phyloP scores from a whole-genome alignment of 92 coral and sea anemone genomes.

The Anthopleura xanthogrammica region DNA sequence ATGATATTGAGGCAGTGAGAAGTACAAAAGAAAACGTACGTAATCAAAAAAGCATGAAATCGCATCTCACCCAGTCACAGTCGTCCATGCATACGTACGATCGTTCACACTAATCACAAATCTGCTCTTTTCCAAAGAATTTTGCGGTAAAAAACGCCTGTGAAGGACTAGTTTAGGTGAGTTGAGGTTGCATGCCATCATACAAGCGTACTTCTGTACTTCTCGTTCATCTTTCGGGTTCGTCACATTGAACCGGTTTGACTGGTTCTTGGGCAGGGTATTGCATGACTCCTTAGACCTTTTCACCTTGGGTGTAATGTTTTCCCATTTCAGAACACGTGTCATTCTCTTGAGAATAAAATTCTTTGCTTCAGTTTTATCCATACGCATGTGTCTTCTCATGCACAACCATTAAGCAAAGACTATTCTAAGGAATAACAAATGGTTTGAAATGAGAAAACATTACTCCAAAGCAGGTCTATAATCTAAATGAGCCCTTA shows the following conservation, averaged over 20 bases:
- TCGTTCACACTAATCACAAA: slow-evolving; percentile 6
- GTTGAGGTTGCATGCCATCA: slow-evolving; percentile 4
- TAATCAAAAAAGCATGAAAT: background rate
- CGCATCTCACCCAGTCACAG: background rate
- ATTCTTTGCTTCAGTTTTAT: too few species aligned
- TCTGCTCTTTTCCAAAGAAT: slow-evolving; percentile 5
- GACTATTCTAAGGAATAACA: too few species aligned
- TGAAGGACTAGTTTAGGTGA: slow-evolving; percentile 6
- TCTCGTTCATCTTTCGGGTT: background rate
- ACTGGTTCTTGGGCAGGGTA: background rate
- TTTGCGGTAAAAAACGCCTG: background rate
- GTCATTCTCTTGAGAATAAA: too few species aligned
- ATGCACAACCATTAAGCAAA: too few species aligned
- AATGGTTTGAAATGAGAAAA: too few species aligned
- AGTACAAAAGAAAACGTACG: background rate
- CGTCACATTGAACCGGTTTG: background rate
- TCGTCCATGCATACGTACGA: background rate
- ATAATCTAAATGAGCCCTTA: too few species aligned
- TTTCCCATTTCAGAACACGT: too few species aligned
- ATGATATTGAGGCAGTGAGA: background rate
- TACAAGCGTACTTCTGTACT: background rate
- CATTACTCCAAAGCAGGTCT: too few species aligned
- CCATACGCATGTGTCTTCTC: too few species aligned
- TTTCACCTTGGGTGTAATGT: too few species aligned
- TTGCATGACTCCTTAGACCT: too few species aligned